Evolutionary conservation across 1,140 invertebrate genomes (phyloP).

Genomic region (Matsumurasca onukii): DNA sequence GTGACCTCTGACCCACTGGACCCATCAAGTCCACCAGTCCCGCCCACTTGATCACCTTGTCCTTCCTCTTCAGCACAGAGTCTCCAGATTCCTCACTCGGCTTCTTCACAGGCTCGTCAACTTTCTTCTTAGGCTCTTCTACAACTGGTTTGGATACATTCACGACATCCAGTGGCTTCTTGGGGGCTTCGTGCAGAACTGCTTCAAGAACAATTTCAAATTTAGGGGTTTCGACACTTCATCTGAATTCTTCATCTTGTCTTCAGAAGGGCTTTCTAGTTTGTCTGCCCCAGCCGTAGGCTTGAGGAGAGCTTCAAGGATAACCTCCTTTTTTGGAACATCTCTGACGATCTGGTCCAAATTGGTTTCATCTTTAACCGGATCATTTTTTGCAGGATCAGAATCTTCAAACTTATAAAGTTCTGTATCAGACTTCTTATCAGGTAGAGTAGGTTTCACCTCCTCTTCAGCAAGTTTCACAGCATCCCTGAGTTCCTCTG

Average conservation of each 20-base stretch:
- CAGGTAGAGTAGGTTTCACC: too few species aligned
- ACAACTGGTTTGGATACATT: conserved; percentile 2
- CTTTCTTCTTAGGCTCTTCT: background rate
- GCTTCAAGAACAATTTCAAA: too few species aligned
- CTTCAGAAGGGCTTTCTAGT: too few species aligned
- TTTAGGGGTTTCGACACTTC: background rate
- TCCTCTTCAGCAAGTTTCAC: background rate
- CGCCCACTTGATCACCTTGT: conserved; percentile 21
- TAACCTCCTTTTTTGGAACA: background rate
- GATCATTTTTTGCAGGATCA: too few species aligned
- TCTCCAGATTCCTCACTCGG: background rate
- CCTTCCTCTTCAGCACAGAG: conserved; percentile 8
- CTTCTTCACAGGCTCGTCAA: background rate
- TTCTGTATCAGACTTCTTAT: too few species aligned
- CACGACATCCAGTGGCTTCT: background rate
- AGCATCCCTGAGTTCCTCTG: background rate
- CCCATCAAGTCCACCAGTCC: conserved; percentile 7
- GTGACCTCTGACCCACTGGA: background rate
- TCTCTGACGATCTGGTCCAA: background rate
- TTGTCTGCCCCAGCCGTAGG: too few species aligned
- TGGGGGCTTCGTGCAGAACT: background rate
- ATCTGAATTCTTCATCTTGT: too few species aligned
- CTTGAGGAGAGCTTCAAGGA: too few species aligned
- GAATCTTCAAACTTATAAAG: too few species aligned
- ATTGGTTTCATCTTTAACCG: background rate